phyloP scores from a whole-genome alignment of 2,888 invertebrate genomes.

The Camptogramma bilineatum region DNA sequence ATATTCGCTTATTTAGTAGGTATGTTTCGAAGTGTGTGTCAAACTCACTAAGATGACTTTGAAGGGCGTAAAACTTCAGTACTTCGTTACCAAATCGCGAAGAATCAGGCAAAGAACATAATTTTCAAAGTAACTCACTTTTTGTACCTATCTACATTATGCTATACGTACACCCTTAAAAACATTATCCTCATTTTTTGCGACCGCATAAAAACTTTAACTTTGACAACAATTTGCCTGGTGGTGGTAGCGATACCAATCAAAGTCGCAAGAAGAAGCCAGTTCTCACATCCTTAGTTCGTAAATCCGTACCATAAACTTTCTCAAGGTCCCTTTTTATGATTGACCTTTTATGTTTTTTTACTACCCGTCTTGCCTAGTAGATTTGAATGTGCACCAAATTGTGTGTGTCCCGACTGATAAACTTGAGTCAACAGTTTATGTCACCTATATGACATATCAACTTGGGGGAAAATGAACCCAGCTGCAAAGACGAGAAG shows the following conservation, averaged over 20 bases:
- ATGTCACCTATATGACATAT: not conserved
- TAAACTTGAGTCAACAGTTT: not conserved
- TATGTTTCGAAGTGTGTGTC: no score
- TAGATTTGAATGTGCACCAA: constrained; percentile 10
- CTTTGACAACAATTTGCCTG: not conserved
- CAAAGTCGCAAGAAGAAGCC: not conserved
- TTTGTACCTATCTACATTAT: no score
- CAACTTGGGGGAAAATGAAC: not conserved
- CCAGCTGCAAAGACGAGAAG: no score
- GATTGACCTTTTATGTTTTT: constrained; percentile 10
- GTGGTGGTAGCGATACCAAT: no score
- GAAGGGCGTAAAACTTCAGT: no score
- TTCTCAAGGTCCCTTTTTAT: constrained; percentile 18
- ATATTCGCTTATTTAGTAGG: no score
- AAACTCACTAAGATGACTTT: no score
- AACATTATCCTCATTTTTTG: no score
- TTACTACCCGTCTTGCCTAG: constrained; percentile 8
- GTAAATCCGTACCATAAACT: constrained; percentile 22
- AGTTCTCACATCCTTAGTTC: constrained; percentile 5
- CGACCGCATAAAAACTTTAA: not conserved
- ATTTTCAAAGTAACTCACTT: no score
- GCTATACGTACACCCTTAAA: no score
- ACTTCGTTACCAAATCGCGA: no score
- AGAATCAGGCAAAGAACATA: no score
- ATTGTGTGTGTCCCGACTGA: not conserved